Evolutionary conservation across 2,113 vertebrate genomes (phyloP).

Genomic region (Phodopus roborovskii): DNA sequence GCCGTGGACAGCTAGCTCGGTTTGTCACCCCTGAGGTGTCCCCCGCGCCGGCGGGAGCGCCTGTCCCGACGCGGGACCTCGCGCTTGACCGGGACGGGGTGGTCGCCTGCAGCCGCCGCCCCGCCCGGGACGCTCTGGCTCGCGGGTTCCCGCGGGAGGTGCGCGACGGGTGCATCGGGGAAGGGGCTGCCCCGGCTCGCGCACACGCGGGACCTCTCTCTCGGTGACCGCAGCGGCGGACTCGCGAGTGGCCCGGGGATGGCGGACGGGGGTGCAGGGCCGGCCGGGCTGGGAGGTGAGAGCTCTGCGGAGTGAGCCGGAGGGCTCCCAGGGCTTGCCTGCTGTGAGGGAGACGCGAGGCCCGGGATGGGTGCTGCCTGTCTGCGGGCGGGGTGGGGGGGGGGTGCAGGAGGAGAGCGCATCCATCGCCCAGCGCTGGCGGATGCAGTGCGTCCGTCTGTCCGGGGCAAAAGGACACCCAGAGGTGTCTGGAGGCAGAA

Average conservation of each 20-base stretch:
- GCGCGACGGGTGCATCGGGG: neutral
- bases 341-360: neutral
- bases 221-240: neutral
- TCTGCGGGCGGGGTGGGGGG: no score
- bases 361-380: neutral
- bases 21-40: neutral
- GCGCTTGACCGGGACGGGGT: neutral
- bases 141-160: neutral
- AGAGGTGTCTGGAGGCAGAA: neutral
- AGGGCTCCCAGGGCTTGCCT: neutral
- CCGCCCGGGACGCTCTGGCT: no score
- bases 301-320: neutral
- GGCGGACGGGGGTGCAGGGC: neutral
- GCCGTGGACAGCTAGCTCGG: neutral
- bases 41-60: neutral
- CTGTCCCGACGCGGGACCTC: neutral
- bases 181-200: neutral
- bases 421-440: neutral
- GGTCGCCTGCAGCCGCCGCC: neutral
- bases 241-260: neutral
- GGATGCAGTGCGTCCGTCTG: neutral
- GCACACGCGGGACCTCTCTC: neutral
- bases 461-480: neutral
- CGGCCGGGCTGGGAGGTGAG: neutral
- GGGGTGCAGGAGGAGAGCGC: neutral